Evolutionary conservation across 2,113 vertebrate genomes (phyloP), one percentile per base, ranked within the genome.

Genomic region (Australoheros scitulus): DNA sequence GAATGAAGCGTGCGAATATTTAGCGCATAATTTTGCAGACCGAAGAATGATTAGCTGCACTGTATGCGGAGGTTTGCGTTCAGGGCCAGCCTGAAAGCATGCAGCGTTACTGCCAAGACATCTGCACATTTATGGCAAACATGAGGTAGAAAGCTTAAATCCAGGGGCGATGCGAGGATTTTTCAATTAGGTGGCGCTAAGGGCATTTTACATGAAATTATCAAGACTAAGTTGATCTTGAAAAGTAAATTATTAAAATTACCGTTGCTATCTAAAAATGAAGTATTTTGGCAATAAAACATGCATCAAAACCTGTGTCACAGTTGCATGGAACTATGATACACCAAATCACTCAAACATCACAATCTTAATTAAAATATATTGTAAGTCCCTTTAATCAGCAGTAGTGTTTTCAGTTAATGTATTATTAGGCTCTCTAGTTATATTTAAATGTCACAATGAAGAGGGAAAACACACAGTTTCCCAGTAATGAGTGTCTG

Each of bases 111-210:
- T 76, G 83, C 77, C 88, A 81, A 77, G 78, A 87, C 80, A 88
- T 87, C 84, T 87, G 83, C 76, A 81, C 79, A 76, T 86, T 88
- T 88, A 85, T 77, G 41, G 60, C 61, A 38, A 79, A 89, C 83
- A 82, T 29, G 70, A 86, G 75, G 85, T 38, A 57, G 17, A 79
- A 22, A 5, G 55, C 70, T 47, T 60, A 50, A 13, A 50, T 52
- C 43, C 43, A 70, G 43, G 65, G 65, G 43, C 10, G 43, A 70
- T 52, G 52, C 65, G 32, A 70, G 43, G 24, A 70, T 70, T 29
- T 50, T 50, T 68, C 64, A 68, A 15, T 47, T 0, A 8, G 64
- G 41, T 70, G 65, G 43, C 24, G 50, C 24, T 50, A 50, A 9
- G 65, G 41, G 15, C 64, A 38, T 65, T 65, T 65, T 24, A 43